These are phyloP conservation scores for Peromyscus melanophrys DNA, from an alignment of 2,797 vertebrate species.

Conservation along the genomic window DNA sequence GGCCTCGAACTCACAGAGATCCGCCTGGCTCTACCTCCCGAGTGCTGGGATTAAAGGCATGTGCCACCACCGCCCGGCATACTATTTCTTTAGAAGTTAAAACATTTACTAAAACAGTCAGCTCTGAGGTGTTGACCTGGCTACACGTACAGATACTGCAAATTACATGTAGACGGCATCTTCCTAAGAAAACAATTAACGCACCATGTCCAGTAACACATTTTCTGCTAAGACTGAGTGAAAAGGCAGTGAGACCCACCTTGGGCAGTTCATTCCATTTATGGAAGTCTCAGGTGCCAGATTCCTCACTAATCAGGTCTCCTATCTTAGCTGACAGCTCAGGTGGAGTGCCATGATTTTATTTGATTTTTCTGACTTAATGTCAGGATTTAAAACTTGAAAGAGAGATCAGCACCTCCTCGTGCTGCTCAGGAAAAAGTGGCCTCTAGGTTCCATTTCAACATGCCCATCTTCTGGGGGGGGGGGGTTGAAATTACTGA, in stretches of 20 bases:
- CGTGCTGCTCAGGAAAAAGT: conserved; percentile 4
- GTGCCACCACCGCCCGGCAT: too few relatives aligned
- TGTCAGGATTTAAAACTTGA: conserved; percentile 58
- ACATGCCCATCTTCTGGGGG: neutral
- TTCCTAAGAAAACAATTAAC: conserved; percentile 75
- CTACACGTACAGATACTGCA: neutral
- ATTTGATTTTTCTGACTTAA: conserved; percentile 78
- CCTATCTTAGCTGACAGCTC: conserved; percentile 68
- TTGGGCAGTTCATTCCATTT: conserved; percentile 69
- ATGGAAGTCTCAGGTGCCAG: conserved; percentile 74
- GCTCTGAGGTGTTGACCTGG: neutral
- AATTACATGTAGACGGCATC: conserved; percentile 38
- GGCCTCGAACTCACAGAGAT: too few relatives aligned
- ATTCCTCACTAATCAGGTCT: conserved; percentile 76
- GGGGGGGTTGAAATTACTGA: neutral
- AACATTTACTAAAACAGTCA: conserved; percentile 49
- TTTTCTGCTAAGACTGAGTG: conserved; percentile 59
- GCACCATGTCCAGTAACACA: conserved; percentile 2
- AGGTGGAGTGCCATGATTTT: conserved; percentile 55
- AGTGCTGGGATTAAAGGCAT: too few relatives aligned
- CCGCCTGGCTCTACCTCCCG: too few relatives aligned
- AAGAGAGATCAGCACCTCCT: neutral
- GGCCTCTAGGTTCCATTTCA: neutral
- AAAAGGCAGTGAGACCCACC: conserved; percentile 67
- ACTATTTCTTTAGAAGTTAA: conserved; percentile 59